phyloP scores from a whole-genome alignment of 2,113 vertebrate genomes.

The Vidua macroura region DNA sequence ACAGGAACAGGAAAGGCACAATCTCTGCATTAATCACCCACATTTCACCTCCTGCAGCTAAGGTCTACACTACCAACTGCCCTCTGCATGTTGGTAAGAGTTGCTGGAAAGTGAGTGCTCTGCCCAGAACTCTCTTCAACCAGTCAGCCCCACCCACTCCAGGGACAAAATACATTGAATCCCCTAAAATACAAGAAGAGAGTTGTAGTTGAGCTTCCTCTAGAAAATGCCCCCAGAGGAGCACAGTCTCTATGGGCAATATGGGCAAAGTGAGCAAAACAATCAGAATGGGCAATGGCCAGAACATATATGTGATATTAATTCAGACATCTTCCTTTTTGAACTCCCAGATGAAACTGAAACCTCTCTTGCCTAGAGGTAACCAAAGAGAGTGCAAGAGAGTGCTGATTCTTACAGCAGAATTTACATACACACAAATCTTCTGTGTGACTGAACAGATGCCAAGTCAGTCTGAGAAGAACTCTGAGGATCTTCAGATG shows the following conservation, averaged over 20 bases:
- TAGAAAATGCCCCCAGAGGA: not conserved
- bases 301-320: not conserved
- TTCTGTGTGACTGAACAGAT: not conserved
- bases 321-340: not conserved
- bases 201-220: not conserved
- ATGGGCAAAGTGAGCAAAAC: not conserved
- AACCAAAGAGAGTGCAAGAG: not conserved
- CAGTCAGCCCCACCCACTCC: not conserved
- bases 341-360: not conserved
- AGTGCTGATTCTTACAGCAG: not conserved
- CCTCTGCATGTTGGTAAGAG: not conserved
- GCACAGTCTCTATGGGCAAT: not conserved
- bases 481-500: not conserved
- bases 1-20: not conserved
- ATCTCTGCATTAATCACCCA: not conserved
- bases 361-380: not conserved
- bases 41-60: not conserved
- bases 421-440: not conserved
- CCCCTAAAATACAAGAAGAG: not conserved
- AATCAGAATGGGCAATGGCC: not conserved
- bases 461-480: not conserved
- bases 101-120: fast-evolving
- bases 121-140: not conserved
- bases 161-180: not conserved
- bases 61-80: not conserved